Base-by-base conservation (phyloP, 2,797 vertebrate genomes). In the Podarcis lilfordi region DNA sequence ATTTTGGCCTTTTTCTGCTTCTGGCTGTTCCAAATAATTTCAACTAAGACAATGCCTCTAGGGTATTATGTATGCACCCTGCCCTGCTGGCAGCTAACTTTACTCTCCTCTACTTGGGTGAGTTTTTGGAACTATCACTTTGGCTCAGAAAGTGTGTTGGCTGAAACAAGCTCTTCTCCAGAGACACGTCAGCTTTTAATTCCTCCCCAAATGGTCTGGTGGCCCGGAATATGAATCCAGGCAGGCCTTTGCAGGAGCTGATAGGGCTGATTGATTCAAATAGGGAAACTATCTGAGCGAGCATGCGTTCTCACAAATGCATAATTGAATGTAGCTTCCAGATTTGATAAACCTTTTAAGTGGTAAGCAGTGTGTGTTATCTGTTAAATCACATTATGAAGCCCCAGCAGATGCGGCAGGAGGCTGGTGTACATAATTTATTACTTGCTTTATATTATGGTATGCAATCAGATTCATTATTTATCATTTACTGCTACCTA, bases 381-480 rank as follows among this genome's bases (percentile, higher is more conserved):
- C 92, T 95, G 85, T 92, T 93, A 94, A 96, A 96, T 96, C 89
- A 84, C 61, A 85, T 95, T 92, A 92, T 71, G 32, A 40, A 88
- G 86, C 88, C 75, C 71, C 80, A 87, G 85, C 78, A 92, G 89
- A 88, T 94, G 25, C 19, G 37, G 87, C 82, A 74, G 86, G 89
- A 94, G 87, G 85, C 86, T 84, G 85, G 88, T 87, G 84, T 92
- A 81, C 64, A 77, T 92, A 91, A 94, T 94, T 94, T 94, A 86
- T 94, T 91, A 72, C 29, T 87, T 77, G 11, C 78, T 92, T 94
- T 86, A 74, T 89, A 85, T 6, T 92, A 91, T 94, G 89, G 13
- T 91, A 79, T 92, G 45, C 91, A 93, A 93, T 95, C 3, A 13
- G 90, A 90, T 90, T 93, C 93, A 94, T 96, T 94, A 93, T 93